Evolutionary conservation across 1,140 invertebrate species (phyloP), one percentile per base, ranked within the genome.

Genomic region (Drosophila pectinifera): DNA sequence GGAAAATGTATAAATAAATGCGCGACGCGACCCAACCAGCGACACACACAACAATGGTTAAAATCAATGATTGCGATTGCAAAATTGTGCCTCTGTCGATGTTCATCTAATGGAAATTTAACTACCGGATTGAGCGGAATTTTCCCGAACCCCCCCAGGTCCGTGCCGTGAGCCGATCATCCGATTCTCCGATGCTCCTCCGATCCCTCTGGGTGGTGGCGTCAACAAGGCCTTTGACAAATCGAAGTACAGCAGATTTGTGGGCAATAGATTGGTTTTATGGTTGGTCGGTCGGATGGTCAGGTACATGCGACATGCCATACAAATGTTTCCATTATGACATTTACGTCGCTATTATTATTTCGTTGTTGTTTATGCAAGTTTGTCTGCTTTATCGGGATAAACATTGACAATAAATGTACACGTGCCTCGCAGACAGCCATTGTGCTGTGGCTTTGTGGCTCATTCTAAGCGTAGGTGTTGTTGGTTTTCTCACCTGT

Each of bases 241-340:
- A 63, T 63, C 63, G 63, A 68, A 53, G 61, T 46, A 56, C 43
- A 31, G 22, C 24, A 28, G 62, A 65, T 65, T 64, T 64, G 63
- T 48, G 31, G 34, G 36, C 41, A 20, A 70, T 56, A 56, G 31
- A 46, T 46, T 70, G 18, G 20, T 4, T 70, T 70, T 36, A 68
- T 67, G 45, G 58, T 63, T 48, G 58, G 58, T 20, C 31, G 63
- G 43, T 36, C 31, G 63, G 43, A 28, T 20, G 34, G 36, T 38
- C 28, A 49, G 54, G 41, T 41, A 34, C 13, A 20, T 36, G 57
- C 31, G 43, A 38, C 64, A 56, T 49, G 38, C 31, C 65, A 85
- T 84, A 84, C 57, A 68, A 84, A 84, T 79, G 72, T 53, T 54
- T 85, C 64, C 45, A 77, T 84, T 77, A 77, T 63, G 41, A 56